These are phyloP conservation scores for Pomacea maculata DNA, from an alignment of 1,140 invertebrate species.

Conservation along the genomic window DNA sequence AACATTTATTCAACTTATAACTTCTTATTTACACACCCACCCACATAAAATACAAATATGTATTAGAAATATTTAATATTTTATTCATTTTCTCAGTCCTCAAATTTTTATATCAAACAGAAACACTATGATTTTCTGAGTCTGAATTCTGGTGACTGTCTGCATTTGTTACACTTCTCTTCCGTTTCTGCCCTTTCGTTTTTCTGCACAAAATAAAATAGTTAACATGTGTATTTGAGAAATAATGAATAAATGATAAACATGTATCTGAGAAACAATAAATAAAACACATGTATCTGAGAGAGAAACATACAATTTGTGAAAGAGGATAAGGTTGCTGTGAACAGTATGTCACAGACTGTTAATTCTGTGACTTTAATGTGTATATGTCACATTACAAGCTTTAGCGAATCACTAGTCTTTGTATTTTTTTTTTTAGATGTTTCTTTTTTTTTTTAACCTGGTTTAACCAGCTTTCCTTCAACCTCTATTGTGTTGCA, in stretches of 20 bases:
- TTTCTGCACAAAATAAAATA: slow-evolving; percentile 2
- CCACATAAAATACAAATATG: no score
- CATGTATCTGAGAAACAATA: not conserved
- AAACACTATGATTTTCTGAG: no score
- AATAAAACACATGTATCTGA: not conserved
- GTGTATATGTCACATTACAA: not conserved
- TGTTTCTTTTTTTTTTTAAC: no score
- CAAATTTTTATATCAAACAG: no score
- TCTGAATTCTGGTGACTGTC: no score
- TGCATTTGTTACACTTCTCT: not conserved
- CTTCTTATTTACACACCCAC: no score
- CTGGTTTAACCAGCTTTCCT: no score
- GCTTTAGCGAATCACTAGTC: not conserved
- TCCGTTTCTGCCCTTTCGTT: slow-evolving; percentile 13
- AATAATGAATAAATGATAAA: not conserved
- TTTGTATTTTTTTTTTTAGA: no score
- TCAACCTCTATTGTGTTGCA: no score
- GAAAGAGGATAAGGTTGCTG: not conserved
- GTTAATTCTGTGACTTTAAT: not conserved
- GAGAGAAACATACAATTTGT: not conserved
- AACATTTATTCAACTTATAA: no score
- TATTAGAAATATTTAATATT: no score
- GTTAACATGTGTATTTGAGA: not conserved
- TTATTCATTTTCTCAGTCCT: no score
- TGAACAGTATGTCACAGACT: not conserved